Conservation (phyloP, 2,113 vertebrate genomes). For the Microtus montanus region DNA sequence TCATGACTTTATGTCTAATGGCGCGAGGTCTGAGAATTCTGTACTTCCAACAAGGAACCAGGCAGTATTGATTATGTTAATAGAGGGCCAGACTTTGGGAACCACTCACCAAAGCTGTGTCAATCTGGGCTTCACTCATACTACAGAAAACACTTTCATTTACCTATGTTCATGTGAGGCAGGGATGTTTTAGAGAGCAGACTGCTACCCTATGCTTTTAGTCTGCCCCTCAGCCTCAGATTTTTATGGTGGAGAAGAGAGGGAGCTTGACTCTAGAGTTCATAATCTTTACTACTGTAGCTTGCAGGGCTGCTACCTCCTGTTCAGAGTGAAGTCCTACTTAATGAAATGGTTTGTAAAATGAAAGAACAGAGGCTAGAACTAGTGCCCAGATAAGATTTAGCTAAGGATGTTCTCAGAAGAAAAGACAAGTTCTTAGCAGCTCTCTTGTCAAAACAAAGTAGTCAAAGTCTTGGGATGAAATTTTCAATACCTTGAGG, state of each 20-base stretch:
- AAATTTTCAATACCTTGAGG: constrained; percentile 90
- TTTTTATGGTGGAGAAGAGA: not conserved
- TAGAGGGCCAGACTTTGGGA: not conserved
- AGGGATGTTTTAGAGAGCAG: not conserved
- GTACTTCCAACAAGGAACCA: not conserved
- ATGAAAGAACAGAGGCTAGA: not conserved
- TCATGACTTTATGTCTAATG: not conserved
- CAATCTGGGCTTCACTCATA: not conserved
- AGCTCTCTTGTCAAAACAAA: constrained; percentile 33
- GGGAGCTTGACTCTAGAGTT: not conserved
- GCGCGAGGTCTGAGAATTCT: not conserved
- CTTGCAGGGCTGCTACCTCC: not conserved
- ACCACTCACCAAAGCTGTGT: not conserved
- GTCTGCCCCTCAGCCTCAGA: not conserved
- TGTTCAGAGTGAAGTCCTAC: not conserved
- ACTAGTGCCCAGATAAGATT: not conserved
- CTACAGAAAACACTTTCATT: not conserved
- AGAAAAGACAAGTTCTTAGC: constrained; percentile 18
- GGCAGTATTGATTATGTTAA: not conserved
- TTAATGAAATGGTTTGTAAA: constrained; percentile 13
- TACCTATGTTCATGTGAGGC: not conserved
- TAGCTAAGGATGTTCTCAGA: constrained; percentile 38
- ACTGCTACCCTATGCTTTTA: not conserved
- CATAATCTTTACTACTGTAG: not conserved
- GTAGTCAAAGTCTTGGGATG: not conserved